These are phyloP conservation scores for Scaptomyza hsui DNA, from an alignment of 1,140 invertebrate genomes.

Conservation along the genomic window DNA sequence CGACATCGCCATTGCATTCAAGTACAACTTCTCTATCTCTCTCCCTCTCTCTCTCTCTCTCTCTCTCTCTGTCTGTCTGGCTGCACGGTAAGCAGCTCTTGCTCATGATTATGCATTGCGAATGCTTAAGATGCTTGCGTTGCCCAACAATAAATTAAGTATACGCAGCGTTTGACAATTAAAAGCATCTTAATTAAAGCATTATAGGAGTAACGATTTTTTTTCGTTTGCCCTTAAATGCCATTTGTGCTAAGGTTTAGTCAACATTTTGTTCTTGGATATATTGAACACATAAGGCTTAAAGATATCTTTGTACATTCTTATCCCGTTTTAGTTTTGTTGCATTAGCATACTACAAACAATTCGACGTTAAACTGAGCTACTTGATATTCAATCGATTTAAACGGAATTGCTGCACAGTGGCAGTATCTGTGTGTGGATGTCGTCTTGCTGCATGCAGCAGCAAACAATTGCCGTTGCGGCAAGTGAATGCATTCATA, in stretches of 20 bases:
- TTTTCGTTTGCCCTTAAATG: background rate
- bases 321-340: background rate
- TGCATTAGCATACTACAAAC: too few species aligned
- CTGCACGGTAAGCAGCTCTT: slow-evolving; percentile 3
- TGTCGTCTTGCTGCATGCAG: slow-evolving; percentile 10
- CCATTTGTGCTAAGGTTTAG: background rate
- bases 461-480: slow-evolving; percentile 30
- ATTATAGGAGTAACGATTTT: background rate
- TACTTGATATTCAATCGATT: slow-evolving; percentile 7
- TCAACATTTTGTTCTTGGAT: background rate
- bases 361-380: background rate
- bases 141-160: slow-evolving; percentile 19
- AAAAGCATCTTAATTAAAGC: background rate
- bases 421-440: background rate
- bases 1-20: slow-evolving; percentile 19
- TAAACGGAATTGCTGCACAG: background rate
- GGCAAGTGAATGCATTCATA: slow-evolving; percentile 58
- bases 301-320: too few species aligned
- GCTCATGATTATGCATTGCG: slow-evolving; percentile 23
- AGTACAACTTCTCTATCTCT: background rate
- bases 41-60: background rate
- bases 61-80: background rate
- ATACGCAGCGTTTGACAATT: slow-evolving; percentile 21
- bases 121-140: slow-evolving; percentile 12
- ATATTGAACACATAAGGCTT: too few species aligned